Conservation (phyloP, 2,797 vertebrate species). For the Toxotes lorentzi region DNA sequence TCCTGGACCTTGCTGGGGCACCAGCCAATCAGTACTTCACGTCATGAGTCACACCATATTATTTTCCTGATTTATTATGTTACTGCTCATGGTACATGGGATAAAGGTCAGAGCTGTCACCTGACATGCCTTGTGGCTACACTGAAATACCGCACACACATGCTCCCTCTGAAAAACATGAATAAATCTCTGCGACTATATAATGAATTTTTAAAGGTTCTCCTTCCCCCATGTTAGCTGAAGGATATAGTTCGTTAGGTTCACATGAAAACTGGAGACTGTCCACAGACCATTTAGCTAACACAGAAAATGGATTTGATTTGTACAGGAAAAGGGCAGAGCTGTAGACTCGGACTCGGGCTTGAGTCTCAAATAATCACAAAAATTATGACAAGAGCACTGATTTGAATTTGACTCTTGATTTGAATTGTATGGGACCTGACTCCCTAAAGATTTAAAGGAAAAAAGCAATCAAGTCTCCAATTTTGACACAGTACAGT, state of each 20-base stretch:
- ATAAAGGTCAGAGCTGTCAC: conserved; percentile 36
- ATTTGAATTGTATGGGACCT: no score
- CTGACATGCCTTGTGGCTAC: conserved; percentile 29
- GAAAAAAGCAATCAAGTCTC: no score
- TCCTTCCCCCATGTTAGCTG: not conserved
- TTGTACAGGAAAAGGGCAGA: not conserved
- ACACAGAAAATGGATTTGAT: not conserved
- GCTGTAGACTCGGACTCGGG: not conserved
- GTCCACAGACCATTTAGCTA: not conserved
- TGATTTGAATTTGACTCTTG: no score
- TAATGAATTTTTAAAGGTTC: not conserved
- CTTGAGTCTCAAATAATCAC: not conserved
- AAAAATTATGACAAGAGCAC: no score
- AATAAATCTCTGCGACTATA: not conserved
- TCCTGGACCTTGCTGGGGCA: not conserved
- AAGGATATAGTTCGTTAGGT: not conserved
- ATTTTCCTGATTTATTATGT: conserved; percentile 20
- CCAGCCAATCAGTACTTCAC: not conserved
- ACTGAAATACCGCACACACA: not conserved
- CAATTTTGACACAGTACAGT: no score
- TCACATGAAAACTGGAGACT: not conserved
- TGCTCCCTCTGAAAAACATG: not conserved
- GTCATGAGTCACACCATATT: conserved; percentile 1
- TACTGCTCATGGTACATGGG: not conserved
- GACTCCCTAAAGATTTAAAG: no score